Percentiles rank a stretch among this genome's conserved stretches.
Evolutionary conservation across 1,140 invertebrate genomes (phyloP).

Genomic region (Lithobius niger): DNA sequence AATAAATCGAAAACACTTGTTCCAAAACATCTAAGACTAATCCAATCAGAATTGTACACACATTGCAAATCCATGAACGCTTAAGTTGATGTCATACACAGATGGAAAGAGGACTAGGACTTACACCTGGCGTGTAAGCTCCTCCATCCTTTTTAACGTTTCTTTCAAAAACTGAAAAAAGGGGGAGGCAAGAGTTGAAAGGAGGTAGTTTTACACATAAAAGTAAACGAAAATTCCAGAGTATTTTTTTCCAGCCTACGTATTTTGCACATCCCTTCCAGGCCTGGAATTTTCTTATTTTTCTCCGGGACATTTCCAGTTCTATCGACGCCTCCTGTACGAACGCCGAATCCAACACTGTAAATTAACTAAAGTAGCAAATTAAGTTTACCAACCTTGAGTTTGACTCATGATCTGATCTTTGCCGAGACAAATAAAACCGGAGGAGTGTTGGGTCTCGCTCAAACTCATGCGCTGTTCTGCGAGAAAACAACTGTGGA

Average conservation of each 20-base stretch:
- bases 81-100: too few relatives aligned
- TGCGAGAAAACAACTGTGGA: conserved; percentile 31
- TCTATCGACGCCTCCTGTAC: background rate
- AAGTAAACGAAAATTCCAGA: background rate
- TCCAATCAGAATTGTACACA: too few relatives aligned
- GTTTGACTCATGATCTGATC: conserved; percentile 28
- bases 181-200: too few relatives aligned
- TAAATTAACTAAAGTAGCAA: background rate
- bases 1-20: too few relatives aligned
- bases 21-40: too few relatives aligned
- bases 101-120: too few relatives aligned
- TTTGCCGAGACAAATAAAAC: conserved; percentile 28
- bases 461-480: conserved; percentile 24
- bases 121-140: too few relatives aligned
- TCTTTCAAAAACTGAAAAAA: too few relatives aligned
- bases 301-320: background rate
- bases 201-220: too few relatives aligned
- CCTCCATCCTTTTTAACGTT: too few relatives aligned
- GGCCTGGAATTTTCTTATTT: background rate
- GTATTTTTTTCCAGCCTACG: background rate
- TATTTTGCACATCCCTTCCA: background rate
- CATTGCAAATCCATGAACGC: too few relatives aligned
- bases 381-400: conserved; percentile 7
- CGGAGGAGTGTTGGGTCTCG: conserved; percentile 26
- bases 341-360: background rate